phyloP scores from a whole-genome alignment of 2,113 vertebrate species.

The Odontesthes bonariensis region DNA sequence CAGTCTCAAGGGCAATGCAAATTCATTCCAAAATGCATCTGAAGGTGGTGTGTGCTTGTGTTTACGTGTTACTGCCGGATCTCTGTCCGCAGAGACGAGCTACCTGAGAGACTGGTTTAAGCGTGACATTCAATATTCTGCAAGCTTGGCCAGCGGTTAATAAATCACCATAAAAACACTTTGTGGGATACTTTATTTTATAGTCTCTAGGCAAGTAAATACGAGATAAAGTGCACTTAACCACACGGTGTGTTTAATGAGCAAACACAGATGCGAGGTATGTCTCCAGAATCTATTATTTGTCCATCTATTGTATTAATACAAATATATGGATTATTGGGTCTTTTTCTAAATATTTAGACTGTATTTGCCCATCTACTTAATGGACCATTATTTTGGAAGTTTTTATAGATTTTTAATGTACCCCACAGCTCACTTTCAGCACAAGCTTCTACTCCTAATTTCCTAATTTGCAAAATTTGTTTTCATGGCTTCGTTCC shows the following conservation, averaged over 20 bases:
- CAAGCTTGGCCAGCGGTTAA: constrained; percentile 21
- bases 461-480: constrained; percentile 40
- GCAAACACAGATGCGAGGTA: background rate
- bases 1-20: constrained; percentile 72
- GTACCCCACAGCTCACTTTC: constrained; percentile 17
- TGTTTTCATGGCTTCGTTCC: constrained; percentile 37
- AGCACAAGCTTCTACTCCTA: constrained; percentile 19
- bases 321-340: background rate
- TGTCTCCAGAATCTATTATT: background rate
- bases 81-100: constrained; percentile 9
- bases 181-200: constrained; percentile 46
- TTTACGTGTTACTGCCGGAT: constrained; percentile 9
- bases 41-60: constrained; percentile 50
- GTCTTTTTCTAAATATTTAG: constrained; percentile 11
- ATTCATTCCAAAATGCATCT: constrained; percentile 62
- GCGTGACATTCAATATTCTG: constrained; percentile 29
- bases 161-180: constrained; percentile 42
- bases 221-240: constrained; percentile 26
- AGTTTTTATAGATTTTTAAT: constrained; percentile 16
- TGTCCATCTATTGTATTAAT: background rate
- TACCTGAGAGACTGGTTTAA: constrained; percentile 22
- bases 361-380: constrained; percentile 21
- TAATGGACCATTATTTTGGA: constrained; percentile 4
- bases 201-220: constrained; percentile 34
- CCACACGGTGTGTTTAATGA: background rate